A percentile compares a stretch with the other conserved stretches of the same genome.
Evolutionary conservation across 35 echinoderm and acorn worm species (phyloP).

Genomic region (Anneissia japonica): DNA sequence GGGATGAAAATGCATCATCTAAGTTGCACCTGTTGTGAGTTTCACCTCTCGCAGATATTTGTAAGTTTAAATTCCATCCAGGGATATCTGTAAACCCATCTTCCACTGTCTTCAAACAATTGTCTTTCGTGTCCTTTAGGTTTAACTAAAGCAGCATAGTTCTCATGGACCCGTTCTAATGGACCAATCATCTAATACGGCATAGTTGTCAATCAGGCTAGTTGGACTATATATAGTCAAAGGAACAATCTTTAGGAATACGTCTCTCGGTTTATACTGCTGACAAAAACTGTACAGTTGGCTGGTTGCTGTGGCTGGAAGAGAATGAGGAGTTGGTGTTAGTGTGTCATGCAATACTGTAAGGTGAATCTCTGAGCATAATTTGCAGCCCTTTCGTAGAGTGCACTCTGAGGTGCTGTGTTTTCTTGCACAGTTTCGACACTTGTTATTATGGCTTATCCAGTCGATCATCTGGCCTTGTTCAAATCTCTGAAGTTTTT

Average conservation of each 20-base stretch:
- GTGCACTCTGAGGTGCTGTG: neutral
- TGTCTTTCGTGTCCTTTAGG: conserved; percentile 1
- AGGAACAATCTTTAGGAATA: neutral
- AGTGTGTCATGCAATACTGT: conserved; percentile 11
- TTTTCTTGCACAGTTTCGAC: neutral
- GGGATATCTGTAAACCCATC: too few relatives aligned
- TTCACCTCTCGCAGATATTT: neutral
- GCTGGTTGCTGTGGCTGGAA: neutral
- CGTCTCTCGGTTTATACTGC: neutral
- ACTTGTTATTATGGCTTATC: neutral
- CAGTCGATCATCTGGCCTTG: neutral
- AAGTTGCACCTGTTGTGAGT: neutral
- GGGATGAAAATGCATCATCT: neutral
- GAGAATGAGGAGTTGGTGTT: neutral
- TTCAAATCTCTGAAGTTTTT: neutral
- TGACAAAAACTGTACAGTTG: neutral
- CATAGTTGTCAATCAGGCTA: neutral
- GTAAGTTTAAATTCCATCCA: neutral
- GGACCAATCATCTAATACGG: conserved; percentile 27
- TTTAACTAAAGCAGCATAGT: conserved; percentile 19
- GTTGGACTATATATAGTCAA: neutral
- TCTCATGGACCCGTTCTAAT: conserved; percentile 32
- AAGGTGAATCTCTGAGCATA: conserved; percentile 9
- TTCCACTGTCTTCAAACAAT: too few relatives aligned
- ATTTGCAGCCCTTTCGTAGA: neutral